Conservation (phyloP, 2,113 vertebrate species). For the Leucopsar rothschildi region DNA sequence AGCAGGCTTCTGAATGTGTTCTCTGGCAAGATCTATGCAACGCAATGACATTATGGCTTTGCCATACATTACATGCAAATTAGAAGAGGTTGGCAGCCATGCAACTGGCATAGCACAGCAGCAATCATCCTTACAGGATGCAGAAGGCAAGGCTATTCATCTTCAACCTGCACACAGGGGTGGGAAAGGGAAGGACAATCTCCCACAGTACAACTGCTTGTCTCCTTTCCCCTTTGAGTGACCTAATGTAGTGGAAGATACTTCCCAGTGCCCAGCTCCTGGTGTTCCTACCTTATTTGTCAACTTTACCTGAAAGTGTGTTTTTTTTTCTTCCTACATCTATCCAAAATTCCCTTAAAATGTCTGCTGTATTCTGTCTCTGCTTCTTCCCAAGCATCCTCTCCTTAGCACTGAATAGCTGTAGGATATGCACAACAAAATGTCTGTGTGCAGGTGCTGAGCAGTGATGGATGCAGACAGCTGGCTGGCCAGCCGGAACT, state of each 20-base stretch:
- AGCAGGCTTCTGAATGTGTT: neutral
- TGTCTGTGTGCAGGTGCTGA: conserved; percentile 14
- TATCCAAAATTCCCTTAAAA: neutral
- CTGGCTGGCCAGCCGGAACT: neutral
- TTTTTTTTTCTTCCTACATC: neutral
- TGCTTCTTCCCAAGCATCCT: neutral
- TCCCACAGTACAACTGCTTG: neutral
- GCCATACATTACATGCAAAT: conserved; percentile 45
- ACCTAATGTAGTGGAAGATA: neutral
- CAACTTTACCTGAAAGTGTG: neutral
- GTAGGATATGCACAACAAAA: neutral
- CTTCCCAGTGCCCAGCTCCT: neutral
- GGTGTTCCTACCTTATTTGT: neutral
- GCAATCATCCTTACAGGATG: neutral
- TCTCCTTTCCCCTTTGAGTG: neutral
- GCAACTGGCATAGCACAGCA: neutral
- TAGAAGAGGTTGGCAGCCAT: conserved; percentile 18
- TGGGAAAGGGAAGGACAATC: neutral
- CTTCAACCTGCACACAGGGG: neutral
- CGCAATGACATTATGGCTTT: conserved; percentile 8
- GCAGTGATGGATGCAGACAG: conserved; percentile 30
- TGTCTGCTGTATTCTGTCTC: neutral
- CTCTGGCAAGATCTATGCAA: neutral
- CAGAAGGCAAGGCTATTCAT: neutral
- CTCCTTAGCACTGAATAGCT: neutral